phyloP scores from a whole-genome alignment of 2,113 vertebrate species.

The Rynchops niger region DNA sequence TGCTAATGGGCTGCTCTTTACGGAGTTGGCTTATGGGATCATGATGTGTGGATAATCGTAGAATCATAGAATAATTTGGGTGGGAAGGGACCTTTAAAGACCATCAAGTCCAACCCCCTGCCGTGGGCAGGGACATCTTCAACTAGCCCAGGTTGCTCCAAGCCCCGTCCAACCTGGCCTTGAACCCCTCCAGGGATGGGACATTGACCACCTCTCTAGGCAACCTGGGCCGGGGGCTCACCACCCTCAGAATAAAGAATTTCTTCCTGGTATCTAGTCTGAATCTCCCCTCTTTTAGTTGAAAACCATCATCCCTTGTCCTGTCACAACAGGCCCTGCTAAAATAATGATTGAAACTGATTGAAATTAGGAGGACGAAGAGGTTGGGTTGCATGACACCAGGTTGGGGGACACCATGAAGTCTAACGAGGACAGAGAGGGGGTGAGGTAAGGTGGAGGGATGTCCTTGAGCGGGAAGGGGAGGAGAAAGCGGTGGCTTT shows the following conservation, averaged over 20 bases:
- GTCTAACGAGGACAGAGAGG: background rate
- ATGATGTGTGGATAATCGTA: no score
- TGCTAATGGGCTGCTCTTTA: background rate
- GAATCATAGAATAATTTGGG: background rate
- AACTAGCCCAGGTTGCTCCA: background rate
- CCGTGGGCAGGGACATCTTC: background rate
- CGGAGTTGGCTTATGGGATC: background rate
- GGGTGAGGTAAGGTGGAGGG: background rate
- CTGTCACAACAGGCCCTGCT: accelerated
- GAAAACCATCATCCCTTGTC: background rate
- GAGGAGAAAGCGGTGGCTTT: background rate
- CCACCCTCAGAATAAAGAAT: accelerated
- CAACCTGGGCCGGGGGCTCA: accelerated
- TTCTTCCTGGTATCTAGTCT: no score
- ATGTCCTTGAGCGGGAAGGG: background rate
- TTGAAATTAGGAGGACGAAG: background rate
- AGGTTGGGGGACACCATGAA: background rate
- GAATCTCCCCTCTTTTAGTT: background rate
- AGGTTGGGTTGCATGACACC: background rate
- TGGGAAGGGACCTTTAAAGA: background rate
- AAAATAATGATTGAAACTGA: background rate
- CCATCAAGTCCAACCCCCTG: background rate
- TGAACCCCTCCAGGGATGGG: background rate
- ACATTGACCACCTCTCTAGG: background rate
- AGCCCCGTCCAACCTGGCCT: background rate